Evolutionary conservation across 2,797 vertebrate species (phyloP), one percentile per base, ranked within the genome.

Genomic region (Acanthiza pusilla): DNA sequence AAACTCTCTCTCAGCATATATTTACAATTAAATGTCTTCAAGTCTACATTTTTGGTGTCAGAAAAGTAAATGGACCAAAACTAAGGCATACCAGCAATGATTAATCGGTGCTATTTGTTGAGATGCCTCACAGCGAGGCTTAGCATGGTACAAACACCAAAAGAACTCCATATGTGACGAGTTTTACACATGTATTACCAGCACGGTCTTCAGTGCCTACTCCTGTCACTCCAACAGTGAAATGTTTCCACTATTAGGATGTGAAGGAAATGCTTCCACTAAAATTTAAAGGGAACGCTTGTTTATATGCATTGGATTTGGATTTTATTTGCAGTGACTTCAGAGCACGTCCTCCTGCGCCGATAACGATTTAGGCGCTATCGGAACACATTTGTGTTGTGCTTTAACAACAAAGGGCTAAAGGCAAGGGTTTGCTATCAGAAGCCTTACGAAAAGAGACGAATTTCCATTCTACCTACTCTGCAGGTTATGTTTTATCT

Each of bases 401-500:
- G 32, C 70, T 70, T 92, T 88, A 95, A 92, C 73, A 74, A 62
- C 70, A 70, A 84, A 43, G 48, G 60, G 61, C 93, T 90, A 53
- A 77, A 89, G 53, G 38, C 48, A 86, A 76, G n/a, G 40, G 26
- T 73, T 62, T 95, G 74, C 61, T 80, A 45, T 47, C 62, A 88
- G 89, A 71, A 75, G 48, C 51, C 34, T 72, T 80, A 43, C 16
- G 13, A 45, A 77, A 80, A 55, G 57, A 94, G 60, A 48, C 4
- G 0, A 85, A 62, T 66, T 50, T 92, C 63, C 54, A 36, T 85
- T 75, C 50, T 54, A 74, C 74, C 84, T 93, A 20, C 51, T 67
- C 94, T 91, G 84, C 91, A 96, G 89, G 86, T 95, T 93, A 81
- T 65, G 57, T 96, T 95, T 96, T 91, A 97, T 96, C 91, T 83